Conservation (phyloP, 2,113 vertebrate species). For the Psilopsiagon aurifrons region DNA sequence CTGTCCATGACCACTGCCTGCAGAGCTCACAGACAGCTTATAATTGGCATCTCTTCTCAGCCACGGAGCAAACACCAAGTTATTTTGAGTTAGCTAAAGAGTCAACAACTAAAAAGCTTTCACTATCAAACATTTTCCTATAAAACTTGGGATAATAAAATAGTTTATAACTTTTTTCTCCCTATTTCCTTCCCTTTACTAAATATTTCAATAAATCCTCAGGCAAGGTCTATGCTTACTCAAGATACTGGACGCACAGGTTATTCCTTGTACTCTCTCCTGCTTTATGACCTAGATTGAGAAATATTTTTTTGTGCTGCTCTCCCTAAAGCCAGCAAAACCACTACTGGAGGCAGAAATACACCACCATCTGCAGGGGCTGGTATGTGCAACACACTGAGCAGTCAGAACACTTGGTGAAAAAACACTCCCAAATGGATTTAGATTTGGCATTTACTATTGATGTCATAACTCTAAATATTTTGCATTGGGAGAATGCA, state of each 20-base stretch:
- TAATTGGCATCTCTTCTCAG: slow-evolving; percentile 1
- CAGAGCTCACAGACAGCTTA: not conserved
- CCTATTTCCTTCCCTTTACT: not conserved
- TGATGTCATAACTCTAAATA: not conserved
- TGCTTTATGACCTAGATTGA: not conserved
- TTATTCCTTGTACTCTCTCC: not conserved
- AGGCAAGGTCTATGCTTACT: not conserved
- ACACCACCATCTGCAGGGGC: accelerated
- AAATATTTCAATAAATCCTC: not conserved
- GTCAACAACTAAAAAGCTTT: not conserved
- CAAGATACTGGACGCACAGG: not conserved
- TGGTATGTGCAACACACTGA: not conserved
- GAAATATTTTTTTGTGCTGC: not conserved
- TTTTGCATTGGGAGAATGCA: not conserved
- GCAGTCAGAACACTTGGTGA: not conserved
- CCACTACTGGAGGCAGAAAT: not conserved
- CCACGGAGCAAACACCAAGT: not conserved
- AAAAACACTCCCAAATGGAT: not conserved
- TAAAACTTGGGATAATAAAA: not conserved
- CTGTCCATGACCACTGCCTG: not conserved
- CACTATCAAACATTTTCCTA: not conserved
- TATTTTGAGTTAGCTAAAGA: not conserved
- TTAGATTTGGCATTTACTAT: not conserved
- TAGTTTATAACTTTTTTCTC: not conserved
- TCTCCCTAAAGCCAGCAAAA: not conserved